A percentile compares a stretch with the other conserved stretches of the same genome.
Conservation (phyloP, 2,888 invertebrate genomes). For the Oegoconia quadripuncta region DNA sequence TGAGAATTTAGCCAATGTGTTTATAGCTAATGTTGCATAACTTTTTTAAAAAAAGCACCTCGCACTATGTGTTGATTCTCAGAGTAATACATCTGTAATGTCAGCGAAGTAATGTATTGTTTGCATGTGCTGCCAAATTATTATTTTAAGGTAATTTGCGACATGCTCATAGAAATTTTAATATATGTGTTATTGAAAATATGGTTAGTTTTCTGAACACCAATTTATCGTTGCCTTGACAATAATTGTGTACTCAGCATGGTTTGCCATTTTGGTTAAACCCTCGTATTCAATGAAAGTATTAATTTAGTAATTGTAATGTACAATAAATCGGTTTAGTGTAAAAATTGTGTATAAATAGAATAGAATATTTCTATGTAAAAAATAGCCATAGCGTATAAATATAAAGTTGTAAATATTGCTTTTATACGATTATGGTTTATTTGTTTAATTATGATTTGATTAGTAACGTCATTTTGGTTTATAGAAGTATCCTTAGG, state of each 20-base stretch:
- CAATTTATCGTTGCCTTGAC: constrained; percentile 36
- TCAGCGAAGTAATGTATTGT: constrained; percentile 3
- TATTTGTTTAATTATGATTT: too few species aligned
- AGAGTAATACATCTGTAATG: background rate
- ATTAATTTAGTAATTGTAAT: constrained; percentile 44
- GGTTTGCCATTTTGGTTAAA: constrained; percentile 25
- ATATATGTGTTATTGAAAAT: constrained; percentile 5
- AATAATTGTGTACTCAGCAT: constrained; percentile 39
- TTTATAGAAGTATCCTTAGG: too few species aligned
- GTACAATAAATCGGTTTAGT: constrained; percentile 25
- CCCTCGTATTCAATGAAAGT: constrained; percentile 62
- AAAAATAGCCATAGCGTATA: background rate
- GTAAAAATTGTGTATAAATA: constrained; percentile 13
- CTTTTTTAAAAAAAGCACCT: background rate
- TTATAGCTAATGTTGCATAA: background rate
- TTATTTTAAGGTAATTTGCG: constrained; percentile 16
- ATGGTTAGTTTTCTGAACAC: constrained; percentile 5
- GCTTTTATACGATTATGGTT: background rate
- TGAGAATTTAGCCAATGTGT: constrained; percentile 6
- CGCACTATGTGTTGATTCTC: background rate
- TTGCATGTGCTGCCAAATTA: constrained; percentile 19
- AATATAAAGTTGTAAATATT: constrained; percentile 2
- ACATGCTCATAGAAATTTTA: constrained; percentile 15
- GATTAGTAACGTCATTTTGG: too few species aligned
- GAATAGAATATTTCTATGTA: constrained; percentile 10